phyloP scores from a whole-genome alignment of 1,140 invertebrate species.

The Leptestheria dahalacensis region DNA sequence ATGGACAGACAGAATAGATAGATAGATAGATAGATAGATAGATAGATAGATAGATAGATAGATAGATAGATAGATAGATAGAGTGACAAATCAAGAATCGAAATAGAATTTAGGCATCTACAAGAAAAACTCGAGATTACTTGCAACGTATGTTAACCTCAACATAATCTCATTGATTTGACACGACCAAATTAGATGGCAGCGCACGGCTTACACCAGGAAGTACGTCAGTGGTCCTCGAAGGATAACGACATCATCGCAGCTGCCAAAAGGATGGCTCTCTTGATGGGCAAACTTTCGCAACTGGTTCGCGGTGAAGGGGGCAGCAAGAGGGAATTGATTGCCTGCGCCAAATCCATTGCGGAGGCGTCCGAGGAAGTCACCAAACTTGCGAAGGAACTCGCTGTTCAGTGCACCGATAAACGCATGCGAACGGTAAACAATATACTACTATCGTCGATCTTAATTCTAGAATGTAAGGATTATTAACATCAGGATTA shows the following conservation, averaged over 20 bases:
- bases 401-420: constrained; percentile 94
- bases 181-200: constrained; percentile 74
- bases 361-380: constrained; percentile 97
- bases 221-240: constrained; percentile 95
- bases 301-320: constrained; percentile 84
- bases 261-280: constrained; percentile 94
- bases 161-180: not conserved
- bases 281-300: constrained; percentile 89
- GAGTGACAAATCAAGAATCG: too few relatives aligned
- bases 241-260: constrained; percentile 99
- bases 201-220: constrained; percentile 92
- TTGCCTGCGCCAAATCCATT: constrained; percentile 95
- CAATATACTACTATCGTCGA: constrained; percentile 17
- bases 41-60: too few relatives aligned
- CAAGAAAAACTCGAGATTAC: too few relatives aligned
- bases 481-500: not conserved
- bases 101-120: too few relatives aligned
- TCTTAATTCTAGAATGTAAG: constrained; percentile 4
- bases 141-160: too few relatives aligned
- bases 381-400: constrained; percentile 87
- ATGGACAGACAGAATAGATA: not conserved
- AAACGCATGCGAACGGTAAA: constrained; percentile 88
- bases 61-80: too few relatives aligned
- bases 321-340: constrained; percentile 91
- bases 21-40: not conserved